Percentiles rank a stretch among this genome's conserved stretches.
These are phyloP conservation scores for Macaria notata DNA, from an alignment of 2,888 invertebrate species.

Conservation along the genomic window DNA sequence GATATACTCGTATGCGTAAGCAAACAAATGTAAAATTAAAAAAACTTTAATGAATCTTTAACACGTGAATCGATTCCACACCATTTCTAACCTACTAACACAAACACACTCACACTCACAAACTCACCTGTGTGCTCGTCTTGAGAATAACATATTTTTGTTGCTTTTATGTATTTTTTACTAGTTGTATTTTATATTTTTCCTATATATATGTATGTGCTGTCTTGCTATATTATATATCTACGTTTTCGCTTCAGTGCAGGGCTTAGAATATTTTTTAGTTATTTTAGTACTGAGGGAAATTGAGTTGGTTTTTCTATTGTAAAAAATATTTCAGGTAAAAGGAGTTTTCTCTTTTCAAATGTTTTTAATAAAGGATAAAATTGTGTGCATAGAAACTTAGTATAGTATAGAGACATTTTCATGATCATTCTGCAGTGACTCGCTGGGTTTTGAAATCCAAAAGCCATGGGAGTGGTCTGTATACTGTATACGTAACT, in stretches of 20 bases:
- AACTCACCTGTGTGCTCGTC: conserved; percentile 70
- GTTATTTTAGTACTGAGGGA: conserved; percentile 30
- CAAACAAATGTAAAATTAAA: too few species aligned
- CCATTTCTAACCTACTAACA: conserved; percentile 12
- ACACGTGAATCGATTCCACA: conserved; percentile 42
- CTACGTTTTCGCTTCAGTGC: conserved; percentile 35
- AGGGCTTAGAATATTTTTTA: too few species aligned
- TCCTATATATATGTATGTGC: conserved; percentile 58
- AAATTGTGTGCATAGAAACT: too few species aligned
- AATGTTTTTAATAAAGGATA: too few species aligned
- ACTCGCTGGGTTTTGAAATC: too few species aligned
- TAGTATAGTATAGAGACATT: too few species aligned
- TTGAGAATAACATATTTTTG: conserved; percentile 81
- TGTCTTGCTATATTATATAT: conserved; percentile 44
- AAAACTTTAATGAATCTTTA: too few species aligned
- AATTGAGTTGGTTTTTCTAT: conserved; percentile 19
- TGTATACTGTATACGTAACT: too few species aligned
- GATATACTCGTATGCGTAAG: too few species aligned
- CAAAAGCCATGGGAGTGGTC: too few species aligned
- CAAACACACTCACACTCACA: conserved; percentile 40
- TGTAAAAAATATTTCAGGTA: conserved; percentile 7
- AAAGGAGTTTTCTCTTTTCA: background rate
- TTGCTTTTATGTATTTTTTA: conserved; percentile 80
- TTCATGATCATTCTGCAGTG: too few species aligned
- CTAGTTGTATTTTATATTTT: conserved; percentile 77